Conservation (phyloP, 2,797 vertebrate genomes). For the Natrix natrix region DNA sequence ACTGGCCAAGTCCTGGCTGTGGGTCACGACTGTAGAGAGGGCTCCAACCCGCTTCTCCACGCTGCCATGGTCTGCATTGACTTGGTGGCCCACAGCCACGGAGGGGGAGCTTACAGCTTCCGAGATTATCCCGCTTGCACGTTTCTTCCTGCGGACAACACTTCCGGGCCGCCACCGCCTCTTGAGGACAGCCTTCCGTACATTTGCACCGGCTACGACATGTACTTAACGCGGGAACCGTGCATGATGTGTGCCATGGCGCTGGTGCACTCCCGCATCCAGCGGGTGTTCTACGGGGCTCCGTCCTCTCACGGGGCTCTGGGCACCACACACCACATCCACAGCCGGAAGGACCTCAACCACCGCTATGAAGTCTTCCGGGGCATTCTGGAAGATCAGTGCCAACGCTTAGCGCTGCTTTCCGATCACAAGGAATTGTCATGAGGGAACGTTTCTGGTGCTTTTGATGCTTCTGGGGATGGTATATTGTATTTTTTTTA, state of each 20-base stretch:
- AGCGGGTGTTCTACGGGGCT: slow-evolving; percentile 82
- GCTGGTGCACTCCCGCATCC: slow-evolving; percentile 84
- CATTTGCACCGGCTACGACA: slow-evolving; percentile 86
- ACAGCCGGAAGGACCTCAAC: slow-evolving; percentile 80
- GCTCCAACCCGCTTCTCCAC: slow-evolving; percentile 75
- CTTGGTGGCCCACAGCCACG: slow-evolving; percentile 82
- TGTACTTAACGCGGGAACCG: slow-evolving; percentile 87
- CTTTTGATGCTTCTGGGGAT: not conserved
- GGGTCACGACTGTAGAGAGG: slow-evolving; percentile 77
- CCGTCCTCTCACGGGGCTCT: slow-evolving; percentile 77
- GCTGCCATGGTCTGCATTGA: slow-evolving; percentile 88
- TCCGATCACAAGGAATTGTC: not conserved
- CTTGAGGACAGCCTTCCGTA: slow-evolving; percentile 66
- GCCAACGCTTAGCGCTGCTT: slow-evolving; percentile 60
- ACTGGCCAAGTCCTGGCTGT: slow-evolving; percentile 73
- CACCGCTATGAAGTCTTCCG: slow-evolving; percentile 85
- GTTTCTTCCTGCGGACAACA: not conserved
- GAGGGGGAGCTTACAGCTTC: slow-evolving; percentile 75
- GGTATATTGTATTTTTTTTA: not conserved
- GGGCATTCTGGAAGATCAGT: slow-evolving; percentile 76
- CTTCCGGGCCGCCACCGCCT: rapidly evolving
- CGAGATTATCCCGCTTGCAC: slow-evolving; percentile 66
- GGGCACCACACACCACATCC: slow-evolving; percentile 81
- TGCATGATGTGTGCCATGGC: slow-evolving; percentile 91
- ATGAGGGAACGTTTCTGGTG: not conserved